A percentile compares a stretch with the other conserved stretches of the same genome.
phyloP scores from a whole-genome alignment of 2,888 invertebrate genomes.

The Tachina grossa region DNA sequence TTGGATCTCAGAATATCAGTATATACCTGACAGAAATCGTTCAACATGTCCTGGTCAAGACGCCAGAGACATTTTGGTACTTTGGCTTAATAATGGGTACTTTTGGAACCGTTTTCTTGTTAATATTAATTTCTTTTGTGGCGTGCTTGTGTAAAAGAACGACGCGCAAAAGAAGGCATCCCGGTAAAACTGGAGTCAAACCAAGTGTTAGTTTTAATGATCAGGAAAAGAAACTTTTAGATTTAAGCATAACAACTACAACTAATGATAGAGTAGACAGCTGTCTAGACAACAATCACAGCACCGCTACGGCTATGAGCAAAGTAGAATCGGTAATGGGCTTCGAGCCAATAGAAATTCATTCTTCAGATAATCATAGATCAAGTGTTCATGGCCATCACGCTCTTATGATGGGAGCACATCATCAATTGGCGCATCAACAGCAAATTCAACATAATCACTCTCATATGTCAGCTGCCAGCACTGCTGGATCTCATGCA shows the following conservation, averaged over 20 bases:
- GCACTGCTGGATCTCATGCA: conserved; percentile 63
- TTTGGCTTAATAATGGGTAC: conserved; percentile 89
- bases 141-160: conserved; percentile 84
- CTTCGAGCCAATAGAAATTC: conserved; percentile 86
- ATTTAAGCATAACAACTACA: conserved; percentile 90
- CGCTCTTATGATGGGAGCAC: conserved; percentile 70
- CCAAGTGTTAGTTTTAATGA: conserved; percentile 92
- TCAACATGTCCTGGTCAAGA: conserved; percentile 83
- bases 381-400: conserved; percentile 72
- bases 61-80: conserved; percentile 91
- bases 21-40: conserved; percentile 88
- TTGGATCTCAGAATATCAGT: conserved; percentile 84
- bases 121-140: conserved; percentile 86
- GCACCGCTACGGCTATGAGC: conserved; percentile 83
- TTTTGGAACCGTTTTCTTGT: conserved; percentile 86
- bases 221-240: conserved; percentile 93
- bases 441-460: conserved; percentile 73
- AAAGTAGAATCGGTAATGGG: conserved; percentile 84
- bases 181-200: conserved; percentile 87
- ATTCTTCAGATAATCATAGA: conserved; percentile 84
- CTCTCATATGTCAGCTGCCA: conserved; percentile 70
- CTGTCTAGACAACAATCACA: conserved; percentile 85
- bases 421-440: conserved; percentile 72
- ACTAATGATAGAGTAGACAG: conserved; percentile 86
- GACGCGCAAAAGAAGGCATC: conserved; percentile 84